Base-by-base conservation (phyloP, 2,113 vertebrate species). In the Orthonyx spaldingii region DNA sequence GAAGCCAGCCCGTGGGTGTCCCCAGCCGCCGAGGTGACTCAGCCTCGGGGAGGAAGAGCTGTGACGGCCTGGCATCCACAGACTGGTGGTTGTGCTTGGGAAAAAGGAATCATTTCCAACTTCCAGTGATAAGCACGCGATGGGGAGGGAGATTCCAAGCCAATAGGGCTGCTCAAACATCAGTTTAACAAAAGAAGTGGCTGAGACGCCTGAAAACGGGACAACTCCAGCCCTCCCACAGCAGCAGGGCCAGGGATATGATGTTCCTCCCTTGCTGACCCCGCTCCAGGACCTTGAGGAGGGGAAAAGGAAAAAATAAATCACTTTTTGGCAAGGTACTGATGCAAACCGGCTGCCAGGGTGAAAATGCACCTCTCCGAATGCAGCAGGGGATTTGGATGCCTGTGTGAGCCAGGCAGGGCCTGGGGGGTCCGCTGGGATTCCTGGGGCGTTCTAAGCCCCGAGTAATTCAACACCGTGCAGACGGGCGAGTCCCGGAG, bases 271-370 rank as follows among this genome's bases (percentile, higher is more conserved):
- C 19, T 24, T 5, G 23, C 55, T 84, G 80, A 72, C 72, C 80
- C 44, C 5, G 0, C 46, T 60, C 7, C 3, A 32, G 64, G 84
- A 64, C 65, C 57, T 59, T 16, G 47, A 15, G 27, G 20, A n/a
- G 13, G 13, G 11, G 33, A 52, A 12, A n/a, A 55, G 85, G 77
- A 83, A 91, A 61, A 77, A 74, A 81, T 89, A 88, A 89, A 92
- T 95, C 89, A 91, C n/a, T 84, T 52, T 42, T 53, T 23, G 4
- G 3, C 76, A 72, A 71, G 69, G 35, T 12, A 16, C 37, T 76
- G 92, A 86, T 90, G 86, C 41, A 88, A 96, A 92, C 37, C 55
- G 13, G 83, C 86, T 95, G 90, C 44, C 26, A 22, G 71, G 76
- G 79, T 50, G 78, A 7, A 63, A 74, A 77, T 9, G 22, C 72